A percentile compares a stretch with the other conserved stretches of the same genome.
These are phyloP conservation scores for Pelobates fuscus DNA, from an alignment of 2,113 vertebrate genomes.

Conservation along the genomic window DNA sequence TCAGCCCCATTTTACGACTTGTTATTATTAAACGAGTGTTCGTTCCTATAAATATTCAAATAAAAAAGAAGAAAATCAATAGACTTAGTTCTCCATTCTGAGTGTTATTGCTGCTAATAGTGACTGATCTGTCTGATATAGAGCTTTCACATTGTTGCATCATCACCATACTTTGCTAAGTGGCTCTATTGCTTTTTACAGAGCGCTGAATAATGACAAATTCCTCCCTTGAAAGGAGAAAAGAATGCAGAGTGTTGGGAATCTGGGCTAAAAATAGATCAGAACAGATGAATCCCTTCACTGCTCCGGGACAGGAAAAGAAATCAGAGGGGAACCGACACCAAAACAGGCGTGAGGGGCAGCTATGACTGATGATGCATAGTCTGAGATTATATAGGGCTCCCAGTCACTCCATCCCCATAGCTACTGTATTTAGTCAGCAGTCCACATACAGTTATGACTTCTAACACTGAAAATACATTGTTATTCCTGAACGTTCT, in stretches of 20 bases:
- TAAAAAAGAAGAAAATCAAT: not conserved
- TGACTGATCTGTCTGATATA: not conserved
- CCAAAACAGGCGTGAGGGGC: not conserved
- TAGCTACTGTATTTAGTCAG: not conserved
- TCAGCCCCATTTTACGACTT: too few species aligned
- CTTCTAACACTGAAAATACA: not conserved
- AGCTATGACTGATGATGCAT: not conserved
- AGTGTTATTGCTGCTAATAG: not conserved
- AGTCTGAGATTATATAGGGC: not conserved
- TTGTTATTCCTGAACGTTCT: too few species aligned
- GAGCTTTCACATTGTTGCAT: not conserved
- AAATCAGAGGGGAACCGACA: not conserved
- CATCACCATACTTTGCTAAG: not conserved
- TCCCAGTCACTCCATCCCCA: not conserved
- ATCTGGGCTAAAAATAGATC: slow-evolving; percentile 24
- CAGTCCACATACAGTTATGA: not conserved
- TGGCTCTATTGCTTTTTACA: not conserved
- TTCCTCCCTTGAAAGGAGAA: slow-evolving; percentile 2
- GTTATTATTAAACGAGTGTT: not conserved
- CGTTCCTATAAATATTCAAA: not conserved
- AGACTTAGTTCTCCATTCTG: not conserved
- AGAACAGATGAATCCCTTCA: not conserved
- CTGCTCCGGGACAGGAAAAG: slow-evolving; percentile 14
- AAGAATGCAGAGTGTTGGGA: slow-evolving; percentile 20
- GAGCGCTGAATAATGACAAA: not conserved